A percentile compares a stretch with the other conserved stretches of the same genome.
Evolutionary conservation across 2,797 vertebrate genomes (phyloP).

Genomic region (Sebastes minor): DNA sequence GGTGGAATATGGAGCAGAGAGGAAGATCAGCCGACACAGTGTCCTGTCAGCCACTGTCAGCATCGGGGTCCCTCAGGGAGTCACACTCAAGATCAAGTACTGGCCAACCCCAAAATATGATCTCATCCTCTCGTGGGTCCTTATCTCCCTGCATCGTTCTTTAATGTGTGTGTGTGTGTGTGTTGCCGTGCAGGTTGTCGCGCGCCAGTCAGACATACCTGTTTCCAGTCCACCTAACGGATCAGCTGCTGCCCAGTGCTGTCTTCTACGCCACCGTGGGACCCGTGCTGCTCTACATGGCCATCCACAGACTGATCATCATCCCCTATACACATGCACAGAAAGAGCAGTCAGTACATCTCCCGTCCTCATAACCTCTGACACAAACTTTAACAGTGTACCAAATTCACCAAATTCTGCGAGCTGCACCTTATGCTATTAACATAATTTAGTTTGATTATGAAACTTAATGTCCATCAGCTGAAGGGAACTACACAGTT

Average conservation of each 20-base stretch:
- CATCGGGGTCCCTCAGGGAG: constrained; percentile 94
- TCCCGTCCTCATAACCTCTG: not conserved
- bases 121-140: constrained; percentile 7
- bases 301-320: constrained; percentile 91
- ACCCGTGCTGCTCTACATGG: constrained; percentile 91
- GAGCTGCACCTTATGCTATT: not conserved
- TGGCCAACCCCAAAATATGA: constrained; percentile 19
- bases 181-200: constrained; percentile 83
- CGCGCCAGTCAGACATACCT: constrained; percentile 98
- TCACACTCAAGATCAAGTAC: constrained; percentile 98
- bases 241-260: constrained; percentile 95
- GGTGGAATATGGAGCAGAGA: constrained; percentile 96
- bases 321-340: constrained; percentile 92
- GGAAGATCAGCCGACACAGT: constrained; percentile 97
- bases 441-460: not conserved
- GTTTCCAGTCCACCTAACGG: constrained; percentile 96
- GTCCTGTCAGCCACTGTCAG: constrained; percentile 94
- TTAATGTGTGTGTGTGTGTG: not conserved
- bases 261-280: constrained; percentile 96
- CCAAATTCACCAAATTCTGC: not conserved
- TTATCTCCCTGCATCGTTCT: not conserved
- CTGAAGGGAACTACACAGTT: not conserved
- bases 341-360: constrained; percentile 88
- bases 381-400: not conserved
- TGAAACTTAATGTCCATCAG: not conserved